Conservation (phyloP, 2,797 vertebrate genomes). For the Simalia tracyae region DNA sequence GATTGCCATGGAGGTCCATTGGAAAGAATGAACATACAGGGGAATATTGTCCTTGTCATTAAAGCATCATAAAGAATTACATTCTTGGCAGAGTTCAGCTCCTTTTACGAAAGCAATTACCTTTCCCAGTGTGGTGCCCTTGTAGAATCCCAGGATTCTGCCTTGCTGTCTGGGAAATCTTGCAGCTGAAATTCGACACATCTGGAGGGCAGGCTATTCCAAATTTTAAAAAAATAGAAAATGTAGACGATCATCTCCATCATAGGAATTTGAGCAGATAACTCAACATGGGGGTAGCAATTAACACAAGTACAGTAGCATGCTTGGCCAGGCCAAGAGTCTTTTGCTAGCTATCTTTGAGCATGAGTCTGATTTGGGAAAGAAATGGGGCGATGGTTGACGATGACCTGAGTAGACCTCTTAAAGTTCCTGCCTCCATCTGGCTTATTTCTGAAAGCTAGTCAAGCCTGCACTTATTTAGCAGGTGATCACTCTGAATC, state of each 20-base stretch:
- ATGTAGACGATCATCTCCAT: neutral
- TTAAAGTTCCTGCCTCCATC: neutral
- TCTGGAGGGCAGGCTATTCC: neutral
- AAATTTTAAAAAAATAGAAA: neutral
- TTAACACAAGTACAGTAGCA: too few species aligned
- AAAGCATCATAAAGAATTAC: neutral
- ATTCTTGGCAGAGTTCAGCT: neutral
- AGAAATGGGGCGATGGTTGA: neutral
- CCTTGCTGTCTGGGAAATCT: too few species aligned
- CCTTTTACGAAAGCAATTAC: neutral
- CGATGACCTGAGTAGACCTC: fast-evolving
- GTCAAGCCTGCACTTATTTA: fast-evolving
- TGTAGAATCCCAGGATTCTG: neutral
- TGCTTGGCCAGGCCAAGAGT: neutral
- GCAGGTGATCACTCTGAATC: neutral
- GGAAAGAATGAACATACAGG: neutral
- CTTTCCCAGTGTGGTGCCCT: neutral
- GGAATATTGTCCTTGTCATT: neutral
- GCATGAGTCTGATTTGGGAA: neutral
- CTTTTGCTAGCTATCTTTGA: neutral
- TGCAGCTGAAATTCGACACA: neutral
- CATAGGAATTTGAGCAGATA: neutral
- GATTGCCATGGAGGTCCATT: neutral
- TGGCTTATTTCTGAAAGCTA: neutral
- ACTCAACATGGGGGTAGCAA: neutral